Evolutionary conservation across 2,113 vertebrate species (phyloP).

Genomic region (Accipiter virgatus): DNA sequence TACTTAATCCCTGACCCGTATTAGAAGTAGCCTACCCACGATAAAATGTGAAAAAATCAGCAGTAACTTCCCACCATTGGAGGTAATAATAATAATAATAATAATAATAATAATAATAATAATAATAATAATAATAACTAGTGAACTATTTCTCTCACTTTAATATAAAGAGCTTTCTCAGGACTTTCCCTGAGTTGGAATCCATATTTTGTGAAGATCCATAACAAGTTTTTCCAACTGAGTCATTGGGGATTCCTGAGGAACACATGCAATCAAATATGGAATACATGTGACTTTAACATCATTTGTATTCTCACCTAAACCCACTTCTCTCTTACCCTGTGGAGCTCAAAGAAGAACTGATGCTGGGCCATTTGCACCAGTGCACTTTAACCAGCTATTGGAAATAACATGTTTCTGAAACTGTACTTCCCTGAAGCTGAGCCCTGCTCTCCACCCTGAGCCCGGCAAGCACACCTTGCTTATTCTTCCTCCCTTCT

Average conservation of each 20-base stretch:
- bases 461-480: background rate
- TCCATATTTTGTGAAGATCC: background rate
- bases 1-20: background rate
- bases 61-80: background rate
- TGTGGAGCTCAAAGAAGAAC: background rate
- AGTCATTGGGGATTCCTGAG: background rate
- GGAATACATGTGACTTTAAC: background rate
- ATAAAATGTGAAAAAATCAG: background rate
- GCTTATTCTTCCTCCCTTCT: background rate
- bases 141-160: background rate
- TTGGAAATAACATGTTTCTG: background rate
- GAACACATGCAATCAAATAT: background rate
- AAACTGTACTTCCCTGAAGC: background rate
- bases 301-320: background rate
- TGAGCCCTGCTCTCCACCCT: background rate
- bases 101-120: background rate
- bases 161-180: background rate
- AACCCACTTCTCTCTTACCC: background rate
- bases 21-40: background rate
- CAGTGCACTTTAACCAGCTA: background rate
- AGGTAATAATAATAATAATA: background rate
- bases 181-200: background rate
- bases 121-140: background rate
- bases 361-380: background rate
- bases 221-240: background rate